Evolutionary conservation across 1,140 invertebrate genomes (phyloP).

Genomic region (Contarinia nasturtii): DNA sequence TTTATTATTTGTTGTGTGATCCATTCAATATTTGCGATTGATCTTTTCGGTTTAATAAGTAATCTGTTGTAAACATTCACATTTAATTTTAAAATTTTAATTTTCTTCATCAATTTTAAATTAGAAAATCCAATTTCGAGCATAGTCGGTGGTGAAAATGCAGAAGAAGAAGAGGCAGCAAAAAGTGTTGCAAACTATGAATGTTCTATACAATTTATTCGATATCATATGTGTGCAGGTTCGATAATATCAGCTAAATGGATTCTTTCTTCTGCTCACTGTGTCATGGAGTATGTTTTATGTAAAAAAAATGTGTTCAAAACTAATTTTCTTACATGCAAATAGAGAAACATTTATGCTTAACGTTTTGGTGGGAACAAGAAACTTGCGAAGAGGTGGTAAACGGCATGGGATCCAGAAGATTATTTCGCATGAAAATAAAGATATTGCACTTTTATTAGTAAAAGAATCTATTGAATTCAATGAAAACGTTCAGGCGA

Average conservation of each 20-base stretch:
- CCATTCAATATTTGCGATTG: neutral
- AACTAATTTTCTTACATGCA: neutral
- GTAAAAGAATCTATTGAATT: neutral
- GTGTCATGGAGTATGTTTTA: no score
- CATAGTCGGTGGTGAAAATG: neutral
- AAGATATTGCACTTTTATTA: neutral
- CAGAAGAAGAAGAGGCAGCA: neutral
- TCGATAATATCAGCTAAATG: neutral
- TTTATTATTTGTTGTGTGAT: neutral
- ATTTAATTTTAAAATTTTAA: no score
- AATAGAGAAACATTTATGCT: no score
- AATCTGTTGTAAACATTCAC: neutral
- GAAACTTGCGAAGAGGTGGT: neutral
- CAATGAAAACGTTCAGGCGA: neutral
- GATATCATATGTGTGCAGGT: neutral
- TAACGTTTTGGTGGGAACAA: neutral
- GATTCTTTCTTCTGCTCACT: neutral
- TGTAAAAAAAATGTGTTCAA: no score
- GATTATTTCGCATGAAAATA: neutral
- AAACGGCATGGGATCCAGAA: neutral
- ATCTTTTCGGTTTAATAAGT: neutral
- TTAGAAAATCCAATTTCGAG: no score
- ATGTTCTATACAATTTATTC: neutral
- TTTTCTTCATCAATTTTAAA: no score
- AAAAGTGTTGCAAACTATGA: neutral